Evolutionary conservation across 2,888 invertebrate genomes (phyloP).

Genomic region (Serrognathus titanus): DNA sequence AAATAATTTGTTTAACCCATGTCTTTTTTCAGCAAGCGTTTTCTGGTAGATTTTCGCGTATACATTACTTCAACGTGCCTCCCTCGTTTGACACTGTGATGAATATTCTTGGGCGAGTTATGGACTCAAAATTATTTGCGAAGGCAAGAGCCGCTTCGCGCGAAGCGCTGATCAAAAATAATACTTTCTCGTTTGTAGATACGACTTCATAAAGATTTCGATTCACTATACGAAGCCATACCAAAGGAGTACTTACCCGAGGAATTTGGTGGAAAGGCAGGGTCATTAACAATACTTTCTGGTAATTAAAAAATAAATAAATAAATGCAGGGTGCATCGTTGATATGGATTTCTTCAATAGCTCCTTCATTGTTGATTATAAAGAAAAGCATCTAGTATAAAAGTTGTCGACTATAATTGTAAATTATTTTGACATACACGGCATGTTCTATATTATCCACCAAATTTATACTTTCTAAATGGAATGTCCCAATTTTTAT

Average conservation of each 20-base stretch:
- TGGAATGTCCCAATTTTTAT: too few species aligned
- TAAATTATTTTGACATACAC: too few species aligned
- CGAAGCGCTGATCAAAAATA: not conserved
- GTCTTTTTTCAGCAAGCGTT: not conserved
- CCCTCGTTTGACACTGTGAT: not conserved
- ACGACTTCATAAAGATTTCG: slow-evolving; percentile 11
- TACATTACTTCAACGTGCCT: not conserved
- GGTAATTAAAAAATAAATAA: too few species aligned
- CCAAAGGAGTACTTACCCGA: slow-evolving; percentile 11
- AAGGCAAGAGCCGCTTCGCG: not conserved
- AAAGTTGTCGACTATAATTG: too few species aligned
- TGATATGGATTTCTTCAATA: too few species aligned
- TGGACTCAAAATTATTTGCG: not conserved
- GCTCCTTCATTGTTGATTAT: too few species aligned
- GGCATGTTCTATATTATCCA: too few species aligned
- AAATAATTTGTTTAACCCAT: too few species aligned
- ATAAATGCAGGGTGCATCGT: too few species aligned
- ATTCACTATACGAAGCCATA: slow-evolving; percentile 2
- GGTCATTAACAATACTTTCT: too few species aligned
- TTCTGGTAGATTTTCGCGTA: not conserved
- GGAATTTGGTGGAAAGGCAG: slow-evolving; percentile 10
- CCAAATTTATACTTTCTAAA: too few species aligned
- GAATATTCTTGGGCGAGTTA: not conserved
- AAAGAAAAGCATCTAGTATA: too few species aligned
- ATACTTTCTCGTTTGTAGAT: slow-evolving; percentile 3